A percentile compares a stretch with the other conserved stretches of the same genome.
Conservation (phyloP, 1,140 invertebrate genomes). For the Pogonognathellus flavescens region DNA sequence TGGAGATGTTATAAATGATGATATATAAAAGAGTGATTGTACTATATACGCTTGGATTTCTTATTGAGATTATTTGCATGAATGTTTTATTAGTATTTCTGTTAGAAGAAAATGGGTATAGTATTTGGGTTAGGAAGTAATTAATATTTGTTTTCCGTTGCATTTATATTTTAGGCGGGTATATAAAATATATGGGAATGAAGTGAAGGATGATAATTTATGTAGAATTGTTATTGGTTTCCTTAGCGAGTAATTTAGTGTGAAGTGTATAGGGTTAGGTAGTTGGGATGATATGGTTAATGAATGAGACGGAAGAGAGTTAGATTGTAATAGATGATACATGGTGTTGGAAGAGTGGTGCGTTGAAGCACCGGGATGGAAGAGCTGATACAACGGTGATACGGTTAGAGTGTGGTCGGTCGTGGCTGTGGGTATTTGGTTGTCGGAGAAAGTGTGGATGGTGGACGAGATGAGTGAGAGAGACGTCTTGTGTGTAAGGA, state of each 20-base stretch:
- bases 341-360: background rate
- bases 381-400: background rate
- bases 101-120: no score
- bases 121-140: no score
- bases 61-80: no score
- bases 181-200: background rate
- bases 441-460: background rate
- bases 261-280: background rate
- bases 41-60: no score
- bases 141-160: no score
- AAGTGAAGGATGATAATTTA: background rate
- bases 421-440: background rate
- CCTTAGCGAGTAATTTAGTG: background rate
- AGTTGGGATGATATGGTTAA: background rate
- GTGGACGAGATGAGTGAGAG: background rate
- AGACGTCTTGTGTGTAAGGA: slow-evolving; percentile 11
- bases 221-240: background rate
- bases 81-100: no score
- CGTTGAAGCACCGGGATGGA: background rate
- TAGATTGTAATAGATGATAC: slow-evolving; percentile 32
- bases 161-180: no score
- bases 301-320: slow-evolving; percentile 34
- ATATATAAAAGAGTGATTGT: no score
- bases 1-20: no score
- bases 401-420: background rate